Conservation (phyloP, 2,797 vertebrate species). For the Harpagifer antarcticus region DNA sequence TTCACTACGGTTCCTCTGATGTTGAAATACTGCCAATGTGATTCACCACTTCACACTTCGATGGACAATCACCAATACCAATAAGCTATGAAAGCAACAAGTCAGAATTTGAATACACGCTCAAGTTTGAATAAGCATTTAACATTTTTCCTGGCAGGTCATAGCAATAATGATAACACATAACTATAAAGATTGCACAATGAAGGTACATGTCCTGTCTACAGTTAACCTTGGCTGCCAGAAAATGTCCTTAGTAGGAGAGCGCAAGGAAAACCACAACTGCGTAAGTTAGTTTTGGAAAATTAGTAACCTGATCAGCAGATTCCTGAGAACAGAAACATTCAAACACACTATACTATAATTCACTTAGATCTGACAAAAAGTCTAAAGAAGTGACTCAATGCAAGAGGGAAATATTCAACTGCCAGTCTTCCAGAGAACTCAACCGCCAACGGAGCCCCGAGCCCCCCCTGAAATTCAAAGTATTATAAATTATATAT, state of each 20-base stretch:
- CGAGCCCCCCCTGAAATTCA: too few relatives aligned
- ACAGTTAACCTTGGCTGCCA: neutral
- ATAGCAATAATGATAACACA: neutral
- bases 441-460: neutral
- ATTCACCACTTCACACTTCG: neutral
- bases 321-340: neutral
- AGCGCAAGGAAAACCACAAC: neutral
- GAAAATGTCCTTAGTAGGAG: neutral
- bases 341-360: neutral
- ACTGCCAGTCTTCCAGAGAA: slow-evolving; percentile 1
- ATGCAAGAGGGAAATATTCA: neutral
- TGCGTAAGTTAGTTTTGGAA: neutral
- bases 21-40: neutral
- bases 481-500: too few relatives aligned
- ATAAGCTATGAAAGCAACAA: neutral
- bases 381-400: neutral
- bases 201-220: too few relatives aligned
- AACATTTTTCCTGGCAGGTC: neutral
- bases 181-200: slow-evolving; percentile 6
- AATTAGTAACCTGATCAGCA: neutral
- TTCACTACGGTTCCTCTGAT: neutral
- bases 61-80: neutral
- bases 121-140: neutral
- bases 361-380: too few relatives aligned
- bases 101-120: neutral